Evolutionary conservation across 1,140 invertebrate genomes (phyloP).

Genomic region (Scaptomyza pallida): DNA sequence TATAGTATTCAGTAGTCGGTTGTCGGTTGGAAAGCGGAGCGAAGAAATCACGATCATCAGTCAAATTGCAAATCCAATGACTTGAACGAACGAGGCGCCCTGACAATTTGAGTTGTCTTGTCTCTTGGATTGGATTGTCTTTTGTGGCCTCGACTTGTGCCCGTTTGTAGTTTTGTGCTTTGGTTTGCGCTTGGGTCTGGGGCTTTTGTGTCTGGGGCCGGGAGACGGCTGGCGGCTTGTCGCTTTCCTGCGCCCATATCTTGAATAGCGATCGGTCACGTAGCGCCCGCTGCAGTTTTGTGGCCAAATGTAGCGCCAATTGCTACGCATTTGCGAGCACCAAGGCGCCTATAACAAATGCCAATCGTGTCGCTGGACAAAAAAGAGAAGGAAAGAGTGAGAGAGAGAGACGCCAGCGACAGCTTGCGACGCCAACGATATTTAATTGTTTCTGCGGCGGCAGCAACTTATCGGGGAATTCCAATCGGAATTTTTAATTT

Average conservation of each 20-base stretch:
- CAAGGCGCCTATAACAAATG: slow-evolving; percentile 82
- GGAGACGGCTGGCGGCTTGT: slow-evolving; percentile 35
- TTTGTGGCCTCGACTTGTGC: slow-evolving; percentile 19
- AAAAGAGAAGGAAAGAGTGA: no score
- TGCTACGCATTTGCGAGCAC: slow-evolving; percentile 79
- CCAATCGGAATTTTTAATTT: slow-evolving; percentile 81
- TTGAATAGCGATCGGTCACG: slow-evolving; percentile 74
- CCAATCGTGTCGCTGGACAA: slow-evolving; percentile 73
- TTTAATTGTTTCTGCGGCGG: slow-evolving; percentile 79
- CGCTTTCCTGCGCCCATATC: slow-evolving; percentile 60
- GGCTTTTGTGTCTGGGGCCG: not conserved
- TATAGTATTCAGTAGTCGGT: not conserved
- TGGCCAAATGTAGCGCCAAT: slow-evolving; percentile 81
- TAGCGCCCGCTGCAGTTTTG: slow-evolving; percentile 64
- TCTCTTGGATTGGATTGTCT: slow-evolving; percentile 23
- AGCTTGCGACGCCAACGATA: slow-evolving; percentile 72
- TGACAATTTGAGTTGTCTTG: slow-evolving; percentile 70
- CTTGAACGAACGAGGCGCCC: slow-evolving; percentile 51
- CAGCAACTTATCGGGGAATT: slow-evolving; percentile 80
- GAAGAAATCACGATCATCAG: slow-evolving; percentile 80
- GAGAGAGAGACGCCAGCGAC: no score
- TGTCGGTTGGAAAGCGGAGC: slow-evolving; percentile 16
- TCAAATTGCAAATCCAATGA: slow-evolving; percentile 72
- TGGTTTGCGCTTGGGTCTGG: not conserved
- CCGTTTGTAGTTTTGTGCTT: slow-evolving; percentile 18